Conservation (phyloP, 2,888 invertebrate genomes). For the Cheilosia urbana region DNA sequence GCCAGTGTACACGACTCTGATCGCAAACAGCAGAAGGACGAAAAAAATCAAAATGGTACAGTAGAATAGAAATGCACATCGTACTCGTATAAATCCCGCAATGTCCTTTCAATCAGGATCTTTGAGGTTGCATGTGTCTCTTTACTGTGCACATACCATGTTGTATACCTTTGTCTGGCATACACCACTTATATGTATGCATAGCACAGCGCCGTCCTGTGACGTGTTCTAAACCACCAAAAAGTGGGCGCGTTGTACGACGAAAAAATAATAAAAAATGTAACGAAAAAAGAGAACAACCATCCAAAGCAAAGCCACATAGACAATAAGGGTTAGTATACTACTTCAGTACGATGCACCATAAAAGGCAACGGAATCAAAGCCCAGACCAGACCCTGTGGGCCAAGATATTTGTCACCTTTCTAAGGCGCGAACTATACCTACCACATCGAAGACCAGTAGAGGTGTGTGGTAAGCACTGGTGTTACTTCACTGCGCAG, state of each 20-base stretch:
- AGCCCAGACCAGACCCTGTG: conserved; percentile 70
- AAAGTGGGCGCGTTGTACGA: conserved; percentile 71
- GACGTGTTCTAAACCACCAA: conserved; percentile 70
- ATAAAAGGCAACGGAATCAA: conserved; percentile 71
- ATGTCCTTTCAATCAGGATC: conserved; percentile 74
- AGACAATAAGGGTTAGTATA: conserved; percentile 74
- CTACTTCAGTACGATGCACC: conserved; percentile 73
- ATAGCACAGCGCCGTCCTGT: conserved; percentile 39
- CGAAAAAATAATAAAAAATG: not conserved
- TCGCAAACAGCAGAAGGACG: conserved; percentile 45
- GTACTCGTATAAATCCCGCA: conserved; percentile 62
- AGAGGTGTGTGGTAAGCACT: conserved; percentile 58
- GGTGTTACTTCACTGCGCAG: conserved; percentile 71
- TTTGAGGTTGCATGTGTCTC: conserved; percentile 72
- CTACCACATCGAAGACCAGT: conserved; percentile 44
- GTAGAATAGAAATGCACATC: conserved; percentile 39
- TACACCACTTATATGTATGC: not conserved
- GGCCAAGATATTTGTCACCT: conserved; percentile 72
- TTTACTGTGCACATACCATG: conserved; percentile 16
- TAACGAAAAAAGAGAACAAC: conserved; percentile 23
- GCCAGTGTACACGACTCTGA: conserved; percentile 33
- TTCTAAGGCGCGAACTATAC: conserved; percentile 42
- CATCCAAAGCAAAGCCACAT: conserved; percentile 38
- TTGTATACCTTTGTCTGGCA: conserved; percentile 30
- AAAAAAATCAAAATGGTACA: conserved; percentile 20